Evolutionary conservation across 2,113 vertebrate genomes (phyloP).

Genomic region (Patagioenas fasciata): DNA sequence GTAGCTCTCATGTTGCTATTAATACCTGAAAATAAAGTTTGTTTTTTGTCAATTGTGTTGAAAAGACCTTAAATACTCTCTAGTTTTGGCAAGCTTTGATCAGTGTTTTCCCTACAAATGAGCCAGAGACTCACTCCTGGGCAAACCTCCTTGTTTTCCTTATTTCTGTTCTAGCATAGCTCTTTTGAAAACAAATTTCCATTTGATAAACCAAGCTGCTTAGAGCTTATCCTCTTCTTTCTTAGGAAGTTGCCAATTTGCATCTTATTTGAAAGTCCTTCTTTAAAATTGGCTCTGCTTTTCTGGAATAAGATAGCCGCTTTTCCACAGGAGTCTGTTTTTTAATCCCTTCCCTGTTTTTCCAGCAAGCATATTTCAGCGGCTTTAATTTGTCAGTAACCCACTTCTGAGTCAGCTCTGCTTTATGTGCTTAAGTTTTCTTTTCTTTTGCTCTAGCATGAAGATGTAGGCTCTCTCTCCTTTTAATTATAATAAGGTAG

Average conservation of each 20-base stretch:
- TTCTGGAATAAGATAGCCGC: constrained; percentile 48
- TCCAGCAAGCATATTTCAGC: not conserved
- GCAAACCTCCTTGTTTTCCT: not conserved
- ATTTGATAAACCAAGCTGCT: constrained; percentile 48
- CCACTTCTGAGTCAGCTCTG: constrained; percentile 9
- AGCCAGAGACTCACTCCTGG: not conserved
- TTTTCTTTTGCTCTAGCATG: not conserved
- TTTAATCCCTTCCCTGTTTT: constrained; percentile 42
- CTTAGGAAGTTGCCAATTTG: constrained; percentile 50
- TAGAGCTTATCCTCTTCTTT: constrained; percentile 44
- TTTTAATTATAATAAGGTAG: constrained; percentile 30
- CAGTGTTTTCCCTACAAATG: not conserved
- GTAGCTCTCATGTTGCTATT: not conserved
- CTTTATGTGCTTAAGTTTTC: constrained; percentile 28
- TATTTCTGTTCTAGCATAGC: not conserved
- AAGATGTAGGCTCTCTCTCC: not conserved
- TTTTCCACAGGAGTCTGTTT: constrained; percentile 51
- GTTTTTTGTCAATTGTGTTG: constrained; percentile 33
- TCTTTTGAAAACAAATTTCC: constrained; percentile 47
- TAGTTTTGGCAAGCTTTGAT: constrained; percentile 41
- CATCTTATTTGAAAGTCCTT: constrained; percentile 41
- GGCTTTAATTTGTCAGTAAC: constrained; percentile 45
- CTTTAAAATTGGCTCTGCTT: constrained; percentile 49
- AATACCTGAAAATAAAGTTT: constrained; percentile 4
- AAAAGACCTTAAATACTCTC: not conserved